Conservation (phyloP, 1,140 invertebrate species). For the Halictus rubicundus region DNA sequence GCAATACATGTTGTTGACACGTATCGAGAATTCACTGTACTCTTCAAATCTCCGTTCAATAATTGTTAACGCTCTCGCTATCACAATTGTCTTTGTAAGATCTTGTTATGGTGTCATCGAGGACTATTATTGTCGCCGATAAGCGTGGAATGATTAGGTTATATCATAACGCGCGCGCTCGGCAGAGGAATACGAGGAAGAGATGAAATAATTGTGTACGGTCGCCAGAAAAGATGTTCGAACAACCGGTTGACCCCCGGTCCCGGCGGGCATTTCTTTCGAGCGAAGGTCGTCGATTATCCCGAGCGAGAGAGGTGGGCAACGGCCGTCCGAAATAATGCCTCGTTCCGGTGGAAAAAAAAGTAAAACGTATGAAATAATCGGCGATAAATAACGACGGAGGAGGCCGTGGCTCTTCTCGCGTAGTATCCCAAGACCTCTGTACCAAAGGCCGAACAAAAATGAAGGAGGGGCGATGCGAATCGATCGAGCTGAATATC, state of each 20-base stretch:
- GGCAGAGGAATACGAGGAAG: neutral
- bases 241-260: slow-evolving; percentile 17
- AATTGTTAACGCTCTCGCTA: no score
- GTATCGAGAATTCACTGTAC: no score
- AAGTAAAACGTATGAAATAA: slow-evolving; percentile 45
- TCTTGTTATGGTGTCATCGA: no score
- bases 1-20: no score
- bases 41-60: no score
- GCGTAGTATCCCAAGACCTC: neutral
- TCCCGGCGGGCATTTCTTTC: slow-evolving; percentile 27
- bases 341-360: slow-evolving; percentile 21
- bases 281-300: slow-evolving; percentile 44
- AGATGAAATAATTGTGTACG: slow-evolving; percentile 2
- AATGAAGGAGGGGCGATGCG: slow-evolving; percentile 23
- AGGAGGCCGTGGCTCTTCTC: neutral
- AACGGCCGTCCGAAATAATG: slow-evolving; percentile 41
- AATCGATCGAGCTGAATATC: slow-evolving; percentile 36
- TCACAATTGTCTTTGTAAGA: no score
- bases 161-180: neutral
- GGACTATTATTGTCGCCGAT: neutral
- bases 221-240: slow-evolving; percentile 12
- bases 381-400: slow-evolving; percentile 50
- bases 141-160: neutral
- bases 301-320: slow-evolving; percentile 4
- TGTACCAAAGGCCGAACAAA: neutral